Evolutionary conservation across 2,888 invertebrate genomes (phyloP).

Genomic region (Scaptodrosophila latifasciaeformis): DNA sequence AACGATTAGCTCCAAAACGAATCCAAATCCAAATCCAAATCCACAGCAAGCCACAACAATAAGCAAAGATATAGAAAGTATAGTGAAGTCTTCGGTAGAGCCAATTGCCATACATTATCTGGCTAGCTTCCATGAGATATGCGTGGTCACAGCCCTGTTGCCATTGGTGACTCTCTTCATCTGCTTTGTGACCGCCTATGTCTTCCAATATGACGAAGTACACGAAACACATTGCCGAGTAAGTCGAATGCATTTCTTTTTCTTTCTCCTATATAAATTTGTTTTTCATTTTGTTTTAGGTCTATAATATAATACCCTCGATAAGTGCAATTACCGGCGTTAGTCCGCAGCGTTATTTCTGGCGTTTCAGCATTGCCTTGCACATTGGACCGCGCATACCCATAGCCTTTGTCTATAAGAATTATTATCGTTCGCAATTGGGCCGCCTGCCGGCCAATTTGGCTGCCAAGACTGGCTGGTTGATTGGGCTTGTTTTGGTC

Average conservation of each 20-base stretch:
- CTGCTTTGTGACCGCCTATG: slow-evolving; percentile 91
- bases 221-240: slow-evolving; percentile 97
- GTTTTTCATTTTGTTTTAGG: slow-evolving; percentile 77
- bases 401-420: slow-evolving; percentile 90
- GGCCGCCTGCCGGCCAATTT: slow-evolving; percentile 52
- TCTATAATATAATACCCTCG: slow-evolving; percentile 94
- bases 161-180: slow-evolving; percentile 89
- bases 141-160: slow-evolving; percentile 88
- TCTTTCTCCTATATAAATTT: too few relatives aligned
- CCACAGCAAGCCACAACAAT: too few relatives aligned
- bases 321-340: slow-evolving; percentile 97
- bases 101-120: slow-evolving; percentile 82
- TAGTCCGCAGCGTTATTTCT: slow-evolving; percentile 92
- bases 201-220: slow-evolving; percentile 94
- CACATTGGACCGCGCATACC: slow-evolving; percentile 93
- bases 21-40: slow-evolving; percentile 5
- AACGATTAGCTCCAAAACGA: slow-evolving; percentile 23
- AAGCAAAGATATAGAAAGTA: too few relatives aligned
- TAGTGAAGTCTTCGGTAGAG: slow-evolving; percentile 3
- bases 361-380: slow-evolving; percentile 93
- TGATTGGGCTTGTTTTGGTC: slow-evolving; percentile 86
- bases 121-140: slow-evolving; percentile 86
- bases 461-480: slow-evolving; percentile 77
- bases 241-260: slow-evolving; percentile 74
- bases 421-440: slow-evolving; percentile 82